These are phyloP conservation scores for Tribolium madens DNA, from an alignment of 1,140 invertebrate genomes.

Conservation along the genomic window DNA sequence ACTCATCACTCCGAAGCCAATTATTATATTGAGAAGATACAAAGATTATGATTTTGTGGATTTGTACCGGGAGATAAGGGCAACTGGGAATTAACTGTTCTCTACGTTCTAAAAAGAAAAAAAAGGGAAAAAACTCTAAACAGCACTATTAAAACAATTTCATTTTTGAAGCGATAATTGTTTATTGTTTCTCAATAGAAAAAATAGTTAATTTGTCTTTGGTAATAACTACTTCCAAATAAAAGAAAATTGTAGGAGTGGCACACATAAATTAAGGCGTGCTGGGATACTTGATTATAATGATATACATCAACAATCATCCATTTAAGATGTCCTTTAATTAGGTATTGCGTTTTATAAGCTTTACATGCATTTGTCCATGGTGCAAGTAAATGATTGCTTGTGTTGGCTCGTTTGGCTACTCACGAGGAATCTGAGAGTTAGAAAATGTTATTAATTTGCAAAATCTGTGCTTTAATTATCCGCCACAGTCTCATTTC, in stretches of 20 bases:
- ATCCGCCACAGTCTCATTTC: not conserved
- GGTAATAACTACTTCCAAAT: not conserved
- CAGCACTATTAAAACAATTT: conserved; percentile 2
- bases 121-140: not conserved
- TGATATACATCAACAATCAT: conserved; percentile 28
- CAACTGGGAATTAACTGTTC: conserved; percentile 22
- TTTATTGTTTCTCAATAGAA: conserved; percentile 30
- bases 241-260: conserved; percentile 15
- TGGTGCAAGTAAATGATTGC: not conserved
- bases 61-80: conserved; percentile 17
- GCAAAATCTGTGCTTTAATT: not conserved
- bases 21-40: conserved; percentile 28
- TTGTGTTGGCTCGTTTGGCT: not conserved
- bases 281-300: conserved; percentile 19
- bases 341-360: conserved; percentile 1
- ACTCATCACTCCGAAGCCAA: conserved; percentile 33
- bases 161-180: not conserved
- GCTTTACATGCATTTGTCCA: not conserved
- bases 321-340: conserved; percentile 31
- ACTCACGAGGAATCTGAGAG: not conserved
- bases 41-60: conserved; percentile 36
- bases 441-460: not conserved
- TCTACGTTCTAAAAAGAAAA: not conserved
- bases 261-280: conserved; percentile 29
- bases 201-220: conserved; percentile 20